A percentile compares a stretch with the other conserved stretches of the same genome.
Conservation (phyloP, 2,797 vertebrate genomes). For the Rhynchotus rufescens region DNA sequence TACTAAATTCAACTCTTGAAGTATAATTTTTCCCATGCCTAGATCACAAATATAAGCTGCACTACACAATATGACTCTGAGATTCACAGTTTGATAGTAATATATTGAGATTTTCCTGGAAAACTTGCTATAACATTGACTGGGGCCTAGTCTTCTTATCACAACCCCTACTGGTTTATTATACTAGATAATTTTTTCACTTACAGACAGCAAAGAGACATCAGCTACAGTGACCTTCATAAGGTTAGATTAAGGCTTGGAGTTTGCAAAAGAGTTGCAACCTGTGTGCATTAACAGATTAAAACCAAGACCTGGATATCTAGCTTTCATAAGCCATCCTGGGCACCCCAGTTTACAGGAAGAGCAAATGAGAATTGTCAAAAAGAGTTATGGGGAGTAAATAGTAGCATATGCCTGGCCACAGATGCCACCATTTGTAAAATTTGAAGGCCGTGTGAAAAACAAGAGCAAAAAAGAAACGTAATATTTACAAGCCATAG, state of each 20-base stretch:
- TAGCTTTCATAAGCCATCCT: not conserved
- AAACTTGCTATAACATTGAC: not conserved
- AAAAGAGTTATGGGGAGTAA: not conserved
- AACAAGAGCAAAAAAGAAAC: not conserved
- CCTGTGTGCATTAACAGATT: not conserved
- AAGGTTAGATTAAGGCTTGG: not conserved
- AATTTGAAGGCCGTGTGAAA: not conserved
- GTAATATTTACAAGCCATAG: not conserved
- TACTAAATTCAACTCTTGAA: slow-evolving; percentile 1
- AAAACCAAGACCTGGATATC: not conserved
- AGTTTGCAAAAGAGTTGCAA: not conserved
- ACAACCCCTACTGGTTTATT: not conserved
- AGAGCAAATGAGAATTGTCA: not conserved
- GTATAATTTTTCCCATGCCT: slow-evolving; percentile 17
- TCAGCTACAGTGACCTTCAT: not conserved
- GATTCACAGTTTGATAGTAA: not conserved
- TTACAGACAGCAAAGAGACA: not conserved
- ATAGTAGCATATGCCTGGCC: not conserved
- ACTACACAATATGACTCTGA: not conserved
- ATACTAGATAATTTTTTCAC: not conserved
- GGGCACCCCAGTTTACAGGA: not conserved
- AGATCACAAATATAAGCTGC: slow-evolving; percentile 22
- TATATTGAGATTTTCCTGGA: not conserved
- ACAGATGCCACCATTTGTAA: not conserved
- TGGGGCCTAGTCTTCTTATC: not conserved